Evolutionary conservation across 1,140 invertebrate genomes (phyloP), one percentile per base, ranked within the genome.

Genomic region (Drepana arcuata): DNA sequence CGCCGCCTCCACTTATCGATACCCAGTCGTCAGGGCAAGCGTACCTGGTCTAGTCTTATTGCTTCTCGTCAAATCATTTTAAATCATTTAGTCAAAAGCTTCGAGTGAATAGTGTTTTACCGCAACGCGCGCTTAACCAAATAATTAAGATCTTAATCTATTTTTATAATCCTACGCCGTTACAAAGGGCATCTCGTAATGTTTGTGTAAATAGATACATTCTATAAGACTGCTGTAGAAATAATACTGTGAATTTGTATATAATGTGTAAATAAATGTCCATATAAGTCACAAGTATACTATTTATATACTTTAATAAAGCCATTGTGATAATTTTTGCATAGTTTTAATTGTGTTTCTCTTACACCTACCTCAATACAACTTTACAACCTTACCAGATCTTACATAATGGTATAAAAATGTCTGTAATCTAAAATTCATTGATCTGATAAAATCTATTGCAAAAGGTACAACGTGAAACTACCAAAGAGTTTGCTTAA

Each of bases 231-330:
- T 82, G 78, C 74, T 82, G 74, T 82, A 82, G 78, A 63, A 63
- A 49, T 47, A 52, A 56, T 47, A 74, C 74, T 75, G 71, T 82
- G 68, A 79, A 77, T 70, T 73, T 81, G 73, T 78, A 79, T 59
- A 79, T 79, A 79, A 37, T 50, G 39, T 82, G 72, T 79, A 79
- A 69, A 82, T 79, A 79, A 57, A 70, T 79, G 74, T 79, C 71
- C 70, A 82, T 81, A 71, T 73, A 77, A 82, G 74, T 82, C 72
- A 78, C 77, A 59, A 69, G 72, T 80, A 82, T 82, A 82, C 72
- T 82, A 82, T 82, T 82, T 82, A 82, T 82, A 72, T 82, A 82
- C 68, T 77, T 82, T 79, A 82, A 82, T 82, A 82, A 82, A 82
- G 72, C 74, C 72, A 82, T 79, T 82, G 78, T 82, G 77, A 82